phyloP scores from a whole-genome alignment of 2,113 vertebrate genomes.

The Oxyruncus cristatus region DNA sequence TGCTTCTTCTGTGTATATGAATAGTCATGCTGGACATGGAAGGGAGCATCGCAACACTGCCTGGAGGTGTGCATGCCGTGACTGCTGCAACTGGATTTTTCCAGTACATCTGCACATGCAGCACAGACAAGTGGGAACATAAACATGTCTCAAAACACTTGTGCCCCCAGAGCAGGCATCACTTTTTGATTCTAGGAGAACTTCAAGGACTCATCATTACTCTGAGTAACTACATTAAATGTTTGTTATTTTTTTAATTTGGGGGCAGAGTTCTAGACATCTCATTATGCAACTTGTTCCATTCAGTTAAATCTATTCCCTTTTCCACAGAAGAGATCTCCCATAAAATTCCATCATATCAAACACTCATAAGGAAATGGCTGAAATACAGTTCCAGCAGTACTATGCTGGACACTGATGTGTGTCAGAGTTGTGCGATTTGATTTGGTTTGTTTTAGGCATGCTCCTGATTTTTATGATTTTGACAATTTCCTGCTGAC shows the following conservation, averaged over 20 bases:
- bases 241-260: neutral
- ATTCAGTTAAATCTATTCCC: neutral
- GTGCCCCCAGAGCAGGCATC: neutral
- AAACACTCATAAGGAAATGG: neutral
- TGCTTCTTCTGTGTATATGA: neutral
- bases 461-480: neutral
- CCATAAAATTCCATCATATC: neutral
- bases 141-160: neutral
- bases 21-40: rapidly evolving
- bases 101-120: neutral
- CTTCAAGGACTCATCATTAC: neutral
- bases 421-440: neutral
- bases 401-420: neutral
- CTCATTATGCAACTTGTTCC: neutral
- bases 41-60: neutral
- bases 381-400: neutral
- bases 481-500: neutral
- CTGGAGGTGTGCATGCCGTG: neutral
- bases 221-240: neutral
- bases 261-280: neutral
- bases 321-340: neutral
- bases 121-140: neutral
- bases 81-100: neutral
- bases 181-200: neutral
- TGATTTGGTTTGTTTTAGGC: neutral